A percentile compares a stretch with the other conserved stretches of the same genome.
phyloP scores from a whole-genome alignment of 2,113 vertebrate genomes.

The Nerophis ophidion region DNA sequence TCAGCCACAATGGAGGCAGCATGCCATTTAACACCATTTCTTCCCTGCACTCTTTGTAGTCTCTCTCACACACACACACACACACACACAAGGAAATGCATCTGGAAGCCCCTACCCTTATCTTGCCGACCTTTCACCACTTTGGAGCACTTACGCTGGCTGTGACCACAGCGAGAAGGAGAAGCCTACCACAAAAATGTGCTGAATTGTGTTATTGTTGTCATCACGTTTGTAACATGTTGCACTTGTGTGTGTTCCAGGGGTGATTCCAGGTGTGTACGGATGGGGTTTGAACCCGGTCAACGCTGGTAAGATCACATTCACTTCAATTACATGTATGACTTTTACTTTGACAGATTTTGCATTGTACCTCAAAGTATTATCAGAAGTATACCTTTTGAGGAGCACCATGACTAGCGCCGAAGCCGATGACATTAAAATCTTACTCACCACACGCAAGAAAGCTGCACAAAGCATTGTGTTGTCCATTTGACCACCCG shows the following conservation, averaged over 20 bases:
- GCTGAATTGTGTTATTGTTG: conserved; percentile 8
- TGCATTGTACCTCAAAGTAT: no score
- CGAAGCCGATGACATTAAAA: no score
- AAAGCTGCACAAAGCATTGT: no score
- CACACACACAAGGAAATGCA: conserved; percentile 10
- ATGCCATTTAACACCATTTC: conserved; percentile 24
- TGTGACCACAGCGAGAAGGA: conserved; percentile 24
- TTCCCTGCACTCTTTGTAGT: background rate
- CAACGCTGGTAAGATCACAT: conserved; percentile 48
- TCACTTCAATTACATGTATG: no score
- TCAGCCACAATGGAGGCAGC: background rate
- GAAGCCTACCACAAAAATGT: conserved; percentile 45
- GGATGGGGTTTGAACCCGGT: conserved; percentile 46
- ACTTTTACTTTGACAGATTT: no score
- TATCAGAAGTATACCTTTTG: no score
- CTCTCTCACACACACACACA: background rate
- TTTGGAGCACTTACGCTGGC: conserved; percentile 30
- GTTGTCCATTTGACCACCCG: no score
- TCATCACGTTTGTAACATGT: background rate
- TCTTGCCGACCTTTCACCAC: conserved; percentile 23
- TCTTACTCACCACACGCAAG: no score
- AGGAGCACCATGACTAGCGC: no score
- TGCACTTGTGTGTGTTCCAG: conserved; percentile 30
- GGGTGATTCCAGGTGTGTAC: conserved; percentile 47
- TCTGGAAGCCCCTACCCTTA: background rate